These are phyloP conservation scores for Dufourea novaeangliae DNA, from an alignment of 1,140 invertebrate species.

Conservation along the genomic window DNA sequence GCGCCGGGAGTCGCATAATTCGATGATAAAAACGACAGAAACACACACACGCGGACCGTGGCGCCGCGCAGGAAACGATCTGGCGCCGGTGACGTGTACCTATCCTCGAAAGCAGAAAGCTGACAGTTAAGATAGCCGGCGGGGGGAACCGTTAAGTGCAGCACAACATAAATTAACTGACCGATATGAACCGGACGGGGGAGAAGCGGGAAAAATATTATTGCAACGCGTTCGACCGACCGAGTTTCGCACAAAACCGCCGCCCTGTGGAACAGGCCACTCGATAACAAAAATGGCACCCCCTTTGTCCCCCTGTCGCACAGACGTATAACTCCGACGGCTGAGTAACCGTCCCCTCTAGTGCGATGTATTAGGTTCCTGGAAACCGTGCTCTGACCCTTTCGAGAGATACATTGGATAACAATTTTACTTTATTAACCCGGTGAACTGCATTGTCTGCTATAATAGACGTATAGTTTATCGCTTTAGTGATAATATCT, in stretches of 20 bases:
- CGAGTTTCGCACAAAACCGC: conserved; percentile 24
- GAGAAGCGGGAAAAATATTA: conserved; percentile 72
- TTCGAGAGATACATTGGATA: too few species aligned
- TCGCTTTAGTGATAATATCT: too few species aligned
- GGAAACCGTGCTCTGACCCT: too few species aligned
- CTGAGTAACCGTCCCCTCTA: conserved; percentile 40
- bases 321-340: conserved; percentile 55
- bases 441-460: too few species aligned
- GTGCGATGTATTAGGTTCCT: too few species aligned
- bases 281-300: conserved; percentile 75
- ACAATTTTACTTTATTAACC: too few species aligned
- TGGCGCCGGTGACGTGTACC: conserved; percentile 8
- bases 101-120: conserved; percentile 22
- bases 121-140: conserved; percentile 26
- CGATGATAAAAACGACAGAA: conserved; percentile 14
- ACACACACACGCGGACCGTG: background rate
- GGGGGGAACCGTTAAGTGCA: conserved; percentile 38
- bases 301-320: conserved; percentile 65
- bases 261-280: conserved; percentile 48
- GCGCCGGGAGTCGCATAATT: background rate
- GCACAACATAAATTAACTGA: conserved; percentile 68
- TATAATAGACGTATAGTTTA: too few species aligned
- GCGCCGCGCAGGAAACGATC: background rate
- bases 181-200: conserved; percentile 56
- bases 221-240: conserved; percentile 45